Conservation (phyloP, 1,140 invertebrate species). For the Trichonephila clavata region DNA sequence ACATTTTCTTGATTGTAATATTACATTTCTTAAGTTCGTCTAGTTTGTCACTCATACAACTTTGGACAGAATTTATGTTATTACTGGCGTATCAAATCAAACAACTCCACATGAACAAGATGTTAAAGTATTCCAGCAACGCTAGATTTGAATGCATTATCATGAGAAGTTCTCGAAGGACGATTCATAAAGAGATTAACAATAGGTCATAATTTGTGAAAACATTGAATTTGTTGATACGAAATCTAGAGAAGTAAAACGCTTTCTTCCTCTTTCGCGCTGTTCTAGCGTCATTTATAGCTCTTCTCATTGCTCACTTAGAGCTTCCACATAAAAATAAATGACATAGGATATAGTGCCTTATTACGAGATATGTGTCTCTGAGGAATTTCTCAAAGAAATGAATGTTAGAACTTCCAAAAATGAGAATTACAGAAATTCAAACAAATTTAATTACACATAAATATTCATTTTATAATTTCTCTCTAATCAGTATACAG, state of each 20-base stretch:
- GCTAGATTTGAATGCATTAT: conserved; percentile 31
- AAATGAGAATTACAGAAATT: no score
- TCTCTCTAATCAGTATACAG: no score
- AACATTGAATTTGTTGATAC: conserved; percentile 5
- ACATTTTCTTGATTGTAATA: neutral
- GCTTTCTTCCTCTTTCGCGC: conserved; percentile 5
- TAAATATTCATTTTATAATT: no score
- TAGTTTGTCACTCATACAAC: neutral
- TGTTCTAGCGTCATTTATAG: neutral
- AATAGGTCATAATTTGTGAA: conserved; percentile 24
- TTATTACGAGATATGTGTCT: neutral
- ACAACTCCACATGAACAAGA: neutral
- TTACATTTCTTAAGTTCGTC: neutral
- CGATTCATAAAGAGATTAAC: conserved; percentile 16
- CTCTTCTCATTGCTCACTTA: neutral
- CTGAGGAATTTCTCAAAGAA: neutral
- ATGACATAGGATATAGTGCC: neutral
- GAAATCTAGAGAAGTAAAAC: conserved; percentile 22
- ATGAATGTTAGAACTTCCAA: no score
- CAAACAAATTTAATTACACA: no score
- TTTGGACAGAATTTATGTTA: conserved; percentile 10
- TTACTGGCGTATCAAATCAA: conserved; percentile 2
- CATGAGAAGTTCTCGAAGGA: conserved; percentile 3
- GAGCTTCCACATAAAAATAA: neutral
- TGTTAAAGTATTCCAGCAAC: conserved; percentile 6